Percentiles rank a stretch among this genome's conserved stretches.
Conservation (phyloP, 2,888 invertebrate genomes). For the Phorcus lineatus region DNA sequence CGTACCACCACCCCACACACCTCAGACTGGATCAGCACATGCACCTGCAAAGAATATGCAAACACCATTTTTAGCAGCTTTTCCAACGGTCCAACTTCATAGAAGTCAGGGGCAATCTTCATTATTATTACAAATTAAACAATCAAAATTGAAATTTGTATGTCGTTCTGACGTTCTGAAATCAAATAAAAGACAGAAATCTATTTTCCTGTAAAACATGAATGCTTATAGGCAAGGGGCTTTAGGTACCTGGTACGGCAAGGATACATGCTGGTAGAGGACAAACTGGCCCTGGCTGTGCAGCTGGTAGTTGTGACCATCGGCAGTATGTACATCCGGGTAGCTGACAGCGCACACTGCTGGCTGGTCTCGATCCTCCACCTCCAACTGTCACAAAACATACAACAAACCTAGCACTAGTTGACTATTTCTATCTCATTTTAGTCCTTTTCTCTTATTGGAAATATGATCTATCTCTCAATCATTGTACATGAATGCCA, state of each 20-base stretch:
- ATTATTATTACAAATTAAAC: too few relatives aligned
- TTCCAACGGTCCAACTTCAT: too few relatives aligned
- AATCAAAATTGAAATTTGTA: too few relatives aligned
- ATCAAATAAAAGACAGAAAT: too few relatives aligned
- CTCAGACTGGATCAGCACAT: constrained; percentile 45
- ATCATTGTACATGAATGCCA: too few relatives aligned
- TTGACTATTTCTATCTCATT: not conserved
- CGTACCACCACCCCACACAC: constrained; percentile 54
- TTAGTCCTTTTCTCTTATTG: too few relatives aligned
- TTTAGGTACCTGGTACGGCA: constrained; percentile 63
- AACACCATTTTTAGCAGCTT: too few relatives aligned
- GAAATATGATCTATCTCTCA: too few relatives aligned
- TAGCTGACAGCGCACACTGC: constrained; percentile 55
- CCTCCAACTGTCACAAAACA: constrained; percentile 9
- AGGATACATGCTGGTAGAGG: constrained; percentile 55
- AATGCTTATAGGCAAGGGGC: not conserved
- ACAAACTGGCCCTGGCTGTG: constrained; percentile 65
- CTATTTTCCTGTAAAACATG: too few relatives aligned
- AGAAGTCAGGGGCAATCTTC: too few relatives aligned
- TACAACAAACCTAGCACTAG: not conserved
- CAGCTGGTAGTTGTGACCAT: constrained; percentile 56
- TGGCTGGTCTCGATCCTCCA: constrained; percentile 40
- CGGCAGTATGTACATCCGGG: constrained; percentile 59
- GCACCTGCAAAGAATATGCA: constrained; percentile 29
- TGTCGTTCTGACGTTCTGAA: too few relatives aligned